These are phyloP conservation scores for western clawed frog (Xenopus tropicalis) DNA, from an alignment of 2,113 vertebrate genomes.

Conservation along the genomic window UCB_Xtro_10.0 CM004448.2:82334001-82334500, in stretches of 20 bases:
- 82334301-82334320: constrained; percentile 51
- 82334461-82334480: constrained; percentile 49
- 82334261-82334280: not conserved
- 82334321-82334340: constrained; percentile 41
- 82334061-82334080: not conserved
- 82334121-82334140: not conserved
- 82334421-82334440: constrained; percentile 49
- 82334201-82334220: not conserved
- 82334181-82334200: not conserved
- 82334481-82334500: constrained; percentile 49
- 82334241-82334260: constrained; percentile 4
- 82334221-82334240: constrained; percentile 4
- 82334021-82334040: not conserved
- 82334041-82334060: not conserved
- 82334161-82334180: not conserved
- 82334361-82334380: not conserved
- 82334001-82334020: not conserved
- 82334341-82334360: constrained; percentile 39
- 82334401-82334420: constrained; percentile 64
- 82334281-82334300: constrained; percentile 18
- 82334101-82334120: not conserved
- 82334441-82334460: constrained; percentile 57
- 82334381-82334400: constrained; percentile 22
- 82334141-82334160: not conserved
- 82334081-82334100: not conserved